Evolutionary conservation across 2,888 invertebrate species (phyloP).

Genomic region (Hipparchia semele): DNA sequence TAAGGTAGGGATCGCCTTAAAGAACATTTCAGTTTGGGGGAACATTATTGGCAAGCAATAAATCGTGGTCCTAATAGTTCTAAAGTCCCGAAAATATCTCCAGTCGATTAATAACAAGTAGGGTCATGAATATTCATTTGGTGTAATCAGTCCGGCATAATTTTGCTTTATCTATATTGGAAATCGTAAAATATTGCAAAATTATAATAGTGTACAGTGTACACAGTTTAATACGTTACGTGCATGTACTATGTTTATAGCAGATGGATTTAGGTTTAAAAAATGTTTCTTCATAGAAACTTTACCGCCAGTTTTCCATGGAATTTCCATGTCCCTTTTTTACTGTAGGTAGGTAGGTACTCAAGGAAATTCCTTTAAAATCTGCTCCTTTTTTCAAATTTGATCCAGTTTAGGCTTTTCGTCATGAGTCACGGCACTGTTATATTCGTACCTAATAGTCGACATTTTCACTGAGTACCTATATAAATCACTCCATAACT

Average conservation of each 20-base stretch:
- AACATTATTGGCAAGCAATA: slow-evolving; percentile 12
- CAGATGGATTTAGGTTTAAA: too few species aligned
- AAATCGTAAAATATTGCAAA: neutral
- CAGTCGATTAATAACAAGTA: slow-evolving; percentile 30
- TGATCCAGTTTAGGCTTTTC: too few species aligned
- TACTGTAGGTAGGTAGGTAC: too few species aligned
- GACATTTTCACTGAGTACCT: too few species aligned
- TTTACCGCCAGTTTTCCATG: too few species aligned
- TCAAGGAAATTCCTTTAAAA: too few species aligned
- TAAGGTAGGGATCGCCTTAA: neutral
- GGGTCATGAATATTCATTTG: slow-evolving; percentile 28
- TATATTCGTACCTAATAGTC: too few species aligned
- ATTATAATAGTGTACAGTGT: neutral
- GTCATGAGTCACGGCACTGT: too few species aligned
- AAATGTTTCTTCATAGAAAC: too few species aligned
- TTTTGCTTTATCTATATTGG: neutral
- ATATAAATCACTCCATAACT: too few species aligned
- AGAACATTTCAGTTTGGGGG: neutral
- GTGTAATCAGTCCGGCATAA: slow-evolving; percentile 9
- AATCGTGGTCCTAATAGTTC: slow-evolving; percentile 25
- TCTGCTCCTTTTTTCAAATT: too few species aligned
- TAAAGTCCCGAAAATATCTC: slow-evolving; percentile 26
- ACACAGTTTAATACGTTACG: neutral
- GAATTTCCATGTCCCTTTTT: too few species aligned
- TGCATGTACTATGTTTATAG: neutral